Evolutionary conservation across 2,797 vertebrate species (phyloP).

Genomic region (Cygnus olor): DNA sequence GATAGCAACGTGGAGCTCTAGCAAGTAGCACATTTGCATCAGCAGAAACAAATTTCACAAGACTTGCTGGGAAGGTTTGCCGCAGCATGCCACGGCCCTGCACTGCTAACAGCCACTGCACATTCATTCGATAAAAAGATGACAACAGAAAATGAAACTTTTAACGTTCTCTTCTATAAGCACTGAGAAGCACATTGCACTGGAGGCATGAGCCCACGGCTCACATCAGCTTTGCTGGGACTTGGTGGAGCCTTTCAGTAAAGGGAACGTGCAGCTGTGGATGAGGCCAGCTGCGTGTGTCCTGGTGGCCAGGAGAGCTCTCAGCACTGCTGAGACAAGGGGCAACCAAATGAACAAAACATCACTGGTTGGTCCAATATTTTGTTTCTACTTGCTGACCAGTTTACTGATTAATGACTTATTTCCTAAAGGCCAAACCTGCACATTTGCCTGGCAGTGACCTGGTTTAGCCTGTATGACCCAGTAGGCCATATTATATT

Average conservation of each 20-base stretch:
- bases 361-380: neutral
- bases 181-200: neutral
- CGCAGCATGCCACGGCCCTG: neutral
- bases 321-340: neutral
- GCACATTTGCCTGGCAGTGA: neutral
- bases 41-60: constrained; percentile 54
- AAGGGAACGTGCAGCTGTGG: neutral
- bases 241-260: neutral
- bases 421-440: neutral
- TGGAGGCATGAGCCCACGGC: neutral
- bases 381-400: neutral
- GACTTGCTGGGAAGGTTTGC: constrained; percentile 41
- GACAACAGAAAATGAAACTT: constrained; percentile 47
- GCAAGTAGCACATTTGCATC: constrained; percentile 53
- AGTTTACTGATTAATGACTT: neutral
- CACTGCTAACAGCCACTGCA: neutral
- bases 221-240: neutral
- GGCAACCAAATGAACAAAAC: neutral
- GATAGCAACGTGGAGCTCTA: constrained; percentile 51
- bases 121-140: neutral
- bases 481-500: neutral
- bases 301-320: neutral
- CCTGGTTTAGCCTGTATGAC: neutral
- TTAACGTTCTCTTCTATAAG: neutral
- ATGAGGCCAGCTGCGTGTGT: neutral